phyloP scores from a whole-genome alignment of 2,113 vertebrate species.

The Oreochromis spilurus region DNA sequence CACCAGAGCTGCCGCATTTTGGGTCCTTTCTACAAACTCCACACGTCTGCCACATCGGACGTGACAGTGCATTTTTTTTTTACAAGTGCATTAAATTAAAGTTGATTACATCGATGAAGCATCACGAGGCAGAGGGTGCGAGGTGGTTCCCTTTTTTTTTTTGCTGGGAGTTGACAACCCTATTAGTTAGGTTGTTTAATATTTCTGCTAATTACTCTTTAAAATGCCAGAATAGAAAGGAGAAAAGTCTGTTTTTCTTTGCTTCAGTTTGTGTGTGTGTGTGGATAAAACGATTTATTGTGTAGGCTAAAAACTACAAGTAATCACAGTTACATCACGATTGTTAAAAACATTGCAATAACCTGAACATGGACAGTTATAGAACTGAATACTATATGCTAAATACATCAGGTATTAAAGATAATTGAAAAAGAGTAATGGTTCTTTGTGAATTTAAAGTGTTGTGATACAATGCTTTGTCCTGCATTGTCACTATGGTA shows the following conservation, averaged over 20 bases:
- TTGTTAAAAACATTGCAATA: not conserved
- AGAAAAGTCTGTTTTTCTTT: not conserved
- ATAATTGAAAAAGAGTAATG: slow-evolving; percentile 4
- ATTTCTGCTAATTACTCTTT: no score
- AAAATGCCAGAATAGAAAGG: no score
- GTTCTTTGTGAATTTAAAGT: slow-evolving; percentile 29
- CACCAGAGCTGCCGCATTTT: no score
- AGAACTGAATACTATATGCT: not conserved
- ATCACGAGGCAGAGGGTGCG: no score
- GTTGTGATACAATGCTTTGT: slow-evolving; percentile 2
- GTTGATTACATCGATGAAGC: no score
- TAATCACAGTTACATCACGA: not conserved
- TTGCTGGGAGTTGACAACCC: no score
- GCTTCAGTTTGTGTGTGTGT: not conserved
- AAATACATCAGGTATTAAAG: slow-evolving; percentile 16
- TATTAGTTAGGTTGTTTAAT: no score
- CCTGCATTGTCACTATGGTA: slow-evolving; percentile 34
- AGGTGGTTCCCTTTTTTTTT: no score
- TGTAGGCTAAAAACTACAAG: not conserved
- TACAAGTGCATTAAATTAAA: no score
- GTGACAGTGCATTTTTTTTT: no score
- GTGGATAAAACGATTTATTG: not conserved
- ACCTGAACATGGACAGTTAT: not conserved
- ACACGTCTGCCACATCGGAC: no score
- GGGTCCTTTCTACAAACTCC: no score